Conservation (phyloP, 2,797 vertebrate species). For the Psittacula derbiana region DNA sequence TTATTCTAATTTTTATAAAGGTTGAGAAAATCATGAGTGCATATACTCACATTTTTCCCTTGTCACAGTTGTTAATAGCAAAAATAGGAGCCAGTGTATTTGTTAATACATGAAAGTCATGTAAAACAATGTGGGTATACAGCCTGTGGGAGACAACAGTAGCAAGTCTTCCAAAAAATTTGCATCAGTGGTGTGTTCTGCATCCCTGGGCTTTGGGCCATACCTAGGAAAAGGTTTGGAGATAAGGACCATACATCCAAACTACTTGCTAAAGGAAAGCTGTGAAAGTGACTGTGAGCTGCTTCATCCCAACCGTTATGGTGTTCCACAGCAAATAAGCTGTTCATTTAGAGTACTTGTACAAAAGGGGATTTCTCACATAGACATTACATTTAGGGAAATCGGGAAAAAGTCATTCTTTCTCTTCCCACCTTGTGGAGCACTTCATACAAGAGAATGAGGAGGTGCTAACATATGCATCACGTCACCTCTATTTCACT, state of each 20-base stretch:
- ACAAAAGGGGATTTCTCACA: neutral
- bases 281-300: neutral
- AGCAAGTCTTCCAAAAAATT: neutral
- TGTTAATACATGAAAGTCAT: neutral
- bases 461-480: neutral
- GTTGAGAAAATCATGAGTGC: neutral
- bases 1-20: neutral
- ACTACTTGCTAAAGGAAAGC: neutral
- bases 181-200: neutral
- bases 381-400: neutral
- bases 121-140: neutral
- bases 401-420: neutral
- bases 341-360: neutral
- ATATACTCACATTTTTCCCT: neutral
- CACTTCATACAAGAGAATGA: neutral
- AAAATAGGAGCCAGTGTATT: neutral
- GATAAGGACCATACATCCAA: neutral
- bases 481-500: slow-evolving; percentile 12
- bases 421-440: neutral
- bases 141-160: neutral
- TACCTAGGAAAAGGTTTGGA: neutral
- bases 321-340: neutral
- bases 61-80: neutral
- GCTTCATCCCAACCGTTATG: neutral
- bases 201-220: neutral